Evolutionary conservation across 2,888 invertebrate species (phyloP).

Genomic region (Herminia tarsipennalis): DNA sequence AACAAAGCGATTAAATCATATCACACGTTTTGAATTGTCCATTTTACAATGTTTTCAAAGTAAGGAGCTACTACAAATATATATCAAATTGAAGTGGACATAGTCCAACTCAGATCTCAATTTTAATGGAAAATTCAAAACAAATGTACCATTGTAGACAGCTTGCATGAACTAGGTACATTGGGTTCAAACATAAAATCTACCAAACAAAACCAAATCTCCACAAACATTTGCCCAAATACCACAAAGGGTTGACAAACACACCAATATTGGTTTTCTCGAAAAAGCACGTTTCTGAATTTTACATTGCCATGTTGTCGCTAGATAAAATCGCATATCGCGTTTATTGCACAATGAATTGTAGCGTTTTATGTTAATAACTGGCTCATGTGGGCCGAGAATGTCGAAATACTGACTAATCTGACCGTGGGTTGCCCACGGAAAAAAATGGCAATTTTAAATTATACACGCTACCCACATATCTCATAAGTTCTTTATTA

Average conservation of each 20-base stretch:
- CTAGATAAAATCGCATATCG: conserved; percentile 81
- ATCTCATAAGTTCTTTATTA: conserved; percentile 68
- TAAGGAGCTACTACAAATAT: too few relatives aligned
- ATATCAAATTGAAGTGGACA: too few relatives aligned
- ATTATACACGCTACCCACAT: conserved; percentile 83
- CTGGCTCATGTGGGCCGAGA: conserved; percentile 69
- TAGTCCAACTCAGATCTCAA: too few relatives aligned
- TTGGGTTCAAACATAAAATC: too few relatives aligned
- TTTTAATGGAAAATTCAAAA: conserved; percentile 20
- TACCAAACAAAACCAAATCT: too few relatives aligned
- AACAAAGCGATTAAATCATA: too few relatives aligned
- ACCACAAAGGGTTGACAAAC: conserved; percentile 38
- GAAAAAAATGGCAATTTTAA: conserved; percentile 84
- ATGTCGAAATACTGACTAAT: conserved; percentile 85
- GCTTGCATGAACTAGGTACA: too few relatives aligned
- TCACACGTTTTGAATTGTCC: too few relatives aligned
- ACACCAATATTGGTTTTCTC: conserved; percentile 45
- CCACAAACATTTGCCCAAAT: conserved; percentile 36
- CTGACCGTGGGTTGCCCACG: conserved; percentile 75
- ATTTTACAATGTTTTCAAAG: too few relatives aligned
- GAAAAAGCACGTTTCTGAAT: conserved; percentile 54
- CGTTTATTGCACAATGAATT: conserved; percentile 83
- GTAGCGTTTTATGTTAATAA: conserved; percentile 83
- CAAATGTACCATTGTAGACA: too few relatives aligned
- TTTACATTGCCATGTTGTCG: conserved; percentile 61